Conservation (phyloP, 2,113 vertebrate species). For the Stercorarius parasiticus region DNA sequence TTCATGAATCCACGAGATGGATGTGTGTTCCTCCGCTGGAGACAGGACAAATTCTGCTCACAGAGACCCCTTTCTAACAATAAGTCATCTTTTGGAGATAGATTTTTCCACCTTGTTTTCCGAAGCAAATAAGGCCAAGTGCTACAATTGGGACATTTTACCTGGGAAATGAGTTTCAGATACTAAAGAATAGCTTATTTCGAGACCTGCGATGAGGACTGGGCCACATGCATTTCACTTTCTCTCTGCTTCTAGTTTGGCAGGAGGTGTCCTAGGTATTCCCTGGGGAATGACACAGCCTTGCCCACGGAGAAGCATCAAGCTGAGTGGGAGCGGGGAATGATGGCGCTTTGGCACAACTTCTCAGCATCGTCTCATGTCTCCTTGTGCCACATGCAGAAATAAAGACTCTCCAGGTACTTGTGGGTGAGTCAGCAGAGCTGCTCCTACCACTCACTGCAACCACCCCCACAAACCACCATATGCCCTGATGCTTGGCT, state of each 20-base stretch:
- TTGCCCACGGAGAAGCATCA: rapidly evolving
- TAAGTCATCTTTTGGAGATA: neutral
- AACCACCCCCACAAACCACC: neutral
- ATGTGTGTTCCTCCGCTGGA: neutral
- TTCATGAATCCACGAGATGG: neutral
- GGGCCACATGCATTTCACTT: neutral
- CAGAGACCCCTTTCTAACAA: neutral
- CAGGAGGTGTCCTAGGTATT: neutral
- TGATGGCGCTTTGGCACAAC: neutral
- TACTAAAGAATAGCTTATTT: neutral
- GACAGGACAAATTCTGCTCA: neutral
- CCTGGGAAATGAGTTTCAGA: neutral
- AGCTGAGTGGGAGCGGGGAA: neutral
- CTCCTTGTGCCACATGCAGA: neutral
- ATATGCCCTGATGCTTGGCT: neutral
- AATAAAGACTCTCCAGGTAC: neutral
- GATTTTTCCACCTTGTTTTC: neutral
- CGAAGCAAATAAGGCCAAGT: neutral
- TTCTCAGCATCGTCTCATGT: neutral
- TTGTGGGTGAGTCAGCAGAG: neutral
- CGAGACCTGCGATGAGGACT: neutral
- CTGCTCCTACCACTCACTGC: neutral
- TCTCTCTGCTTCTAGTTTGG: neutral
- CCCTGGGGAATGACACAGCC: neutral
- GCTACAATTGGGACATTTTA: neutral